Evolutionary conservation across 2,888 invertebrate species (phyloP), one percentile per base, ranked within the genome.

Genomic region (Sesia bembeciformis): DNA sequence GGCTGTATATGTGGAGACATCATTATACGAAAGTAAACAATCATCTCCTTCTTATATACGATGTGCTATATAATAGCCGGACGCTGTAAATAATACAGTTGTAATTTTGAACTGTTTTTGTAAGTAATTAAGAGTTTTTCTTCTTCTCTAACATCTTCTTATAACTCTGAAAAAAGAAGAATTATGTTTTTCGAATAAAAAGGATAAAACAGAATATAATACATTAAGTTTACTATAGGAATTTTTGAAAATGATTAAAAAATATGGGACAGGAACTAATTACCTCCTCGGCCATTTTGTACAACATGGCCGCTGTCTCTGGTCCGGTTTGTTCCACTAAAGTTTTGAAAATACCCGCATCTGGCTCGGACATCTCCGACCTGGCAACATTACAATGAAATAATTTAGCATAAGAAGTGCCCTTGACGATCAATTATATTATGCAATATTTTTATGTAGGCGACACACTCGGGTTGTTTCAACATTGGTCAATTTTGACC

Each of bases 311-410:
- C 0, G 92, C 90, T 6, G 92, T 93, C 4, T 90, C 83, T 0
- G 77, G 70, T 0, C 95, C 95, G 0, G 94, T 94, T 68, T 95
- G 93, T 49, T 94, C 91, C 0, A 95, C 93, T 65, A 95, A 80
- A 7, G 90, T 80, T 60, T 92, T 92, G 67, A 95, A 92, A 55
- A 91, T 87, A 3, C 81, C 79, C 40, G 84, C 78, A 38, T 91
- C 83, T 0, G 58, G 58, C 1, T 82, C 80, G 5, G 70, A 72
- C 3, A 60, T 7, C 53, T 84, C 84, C 0, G 83, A 84, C 53
- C 83, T 82, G 59, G 49, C 40, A 51, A 50, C 23, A 23, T 23
- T 23, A 23, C 23, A 23, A 23, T 23, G 23, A 23, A 42, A 40
- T 7, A 51, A 23, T 23, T 23, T 23, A 23, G 23, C 23, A 23